Percentiles rank a stretch among this genome's conserved stretches.
Conservation (phyloP, 1,140 invertebrate genomes). For the Thereuonema tuberculata region DNA sequence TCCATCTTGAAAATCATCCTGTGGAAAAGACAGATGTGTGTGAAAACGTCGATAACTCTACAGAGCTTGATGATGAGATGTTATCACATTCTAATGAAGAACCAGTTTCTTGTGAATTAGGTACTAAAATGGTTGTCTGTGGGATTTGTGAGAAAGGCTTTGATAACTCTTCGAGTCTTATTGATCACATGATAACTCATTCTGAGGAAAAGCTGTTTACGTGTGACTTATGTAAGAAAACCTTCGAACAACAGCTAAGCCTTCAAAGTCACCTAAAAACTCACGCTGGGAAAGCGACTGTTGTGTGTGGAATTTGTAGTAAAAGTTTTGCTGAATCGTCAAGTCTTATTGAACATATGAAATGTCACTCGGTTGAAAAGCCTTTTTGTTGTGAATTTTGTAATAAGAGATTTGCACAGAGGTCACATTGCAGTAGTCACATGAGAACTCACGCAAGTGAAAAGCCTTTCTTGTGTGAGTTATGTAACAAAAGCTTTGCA, state of each 20-base stretch:
- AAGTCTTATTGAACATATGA: not conserved
- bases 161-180: not conserved
- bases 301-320: not conserved
- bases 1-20: too few species aligned
- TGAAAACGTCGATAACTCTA: too few species aligned
- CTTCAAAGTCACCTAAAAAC: not conserved
- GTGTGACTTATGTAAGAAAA: not conserved
- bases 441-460: not conserved
- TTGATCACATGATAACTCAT: not conserved
- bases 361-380: not conserved
- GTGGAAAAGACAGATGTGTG: too few species aligned
- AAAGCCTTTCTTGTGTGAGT: not conserved
- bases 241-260: not conserved
- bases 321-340: not conserved
- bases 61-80: too few species aligned
- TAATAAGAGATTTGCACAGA: not conserved
- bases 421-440: not conserved
- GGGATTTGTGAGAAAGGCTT: too few species aligned
- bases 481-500: not conserved
- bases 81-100: too few species aligned
- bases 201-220: not conserved
- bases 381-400: not conserved
- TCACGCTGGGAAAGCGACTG: not conserved
- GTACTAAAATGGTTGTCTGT: too few species aligned
- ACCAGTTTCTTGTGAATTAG: too few species aligned